Conservation (phyloP, 2,113 vertebrate species). For the Thunnus maccoyii region DNA sequence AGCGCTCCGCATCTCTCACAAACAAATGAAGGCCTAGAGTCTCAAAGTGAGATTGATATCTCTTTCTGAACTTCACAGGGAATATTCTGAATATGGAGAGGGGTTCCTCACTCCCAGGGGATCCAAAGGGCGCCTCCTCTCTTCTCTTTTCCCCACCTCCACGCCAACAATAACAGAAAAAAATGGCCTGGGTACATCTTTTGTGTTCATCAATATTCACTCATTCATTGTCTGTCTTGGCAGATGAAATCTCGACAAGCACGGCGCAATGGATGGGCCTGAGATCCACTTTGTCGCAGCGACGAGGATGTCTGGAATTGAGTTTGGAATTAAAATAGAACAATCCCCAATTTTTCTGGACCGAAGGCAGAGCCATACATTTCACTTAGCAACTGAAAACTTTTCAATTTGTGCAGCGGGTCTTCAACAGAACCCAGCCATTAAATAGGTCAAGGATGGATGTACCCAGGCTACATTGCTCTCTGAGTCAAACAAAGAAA, state of each 20-base stretch:
- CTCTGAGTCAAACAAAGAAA: conserved; percentile 67
- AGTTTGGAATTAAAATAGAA: conserved; percentile 88
- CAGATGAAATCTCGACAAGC: conserved; percentile 86
- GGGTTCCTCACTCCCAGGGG: conserved; percentile 84
- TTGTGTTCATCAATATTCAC: conserved; percentile 89
- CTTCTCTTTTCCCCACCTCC: conserved; percentile 70
- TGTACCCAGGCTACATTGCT: conserved; percentile 71
- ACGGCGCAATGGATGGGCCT: conserved; percentile 80
- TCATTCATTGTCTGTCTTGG: conserved; percentile 86
- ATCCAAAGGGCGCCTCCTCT: conserved; percentile 54
- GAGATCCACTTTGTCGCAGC: conserved; percentile 79
- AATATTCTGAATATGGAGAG: conserved; percentile 91
- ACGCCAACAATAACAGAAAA: conserved; percentile 67
- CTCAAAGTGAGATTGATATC: conserved; percentile 95
- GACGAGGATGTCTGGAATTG: conserved; percentile 81
- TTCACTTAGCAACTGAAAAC: conserved; percentile 86
- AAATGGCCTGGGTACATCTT: conserved; percentile 79
- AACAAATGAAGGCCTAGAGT: conserved; percentile 89
- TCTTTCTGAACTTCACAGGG: conserved; percentile 89
- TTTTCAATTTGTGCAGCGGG: conserved; percentile 83
- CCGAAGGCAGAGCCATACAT: conserved; percentile 83
- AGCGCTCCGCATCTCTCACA: conserved; percentile 84
- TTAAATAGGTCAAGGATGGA: conserved; percentile 86
- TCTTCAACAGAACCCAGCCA: conserved; percentile 82
- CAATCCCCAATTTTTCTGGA: conserved; percentile 83